phyloP scores from a whole-genome alignment of 2,888 invertebrate genomes.

The Sphaerolaimus hirsutus region DNA sequence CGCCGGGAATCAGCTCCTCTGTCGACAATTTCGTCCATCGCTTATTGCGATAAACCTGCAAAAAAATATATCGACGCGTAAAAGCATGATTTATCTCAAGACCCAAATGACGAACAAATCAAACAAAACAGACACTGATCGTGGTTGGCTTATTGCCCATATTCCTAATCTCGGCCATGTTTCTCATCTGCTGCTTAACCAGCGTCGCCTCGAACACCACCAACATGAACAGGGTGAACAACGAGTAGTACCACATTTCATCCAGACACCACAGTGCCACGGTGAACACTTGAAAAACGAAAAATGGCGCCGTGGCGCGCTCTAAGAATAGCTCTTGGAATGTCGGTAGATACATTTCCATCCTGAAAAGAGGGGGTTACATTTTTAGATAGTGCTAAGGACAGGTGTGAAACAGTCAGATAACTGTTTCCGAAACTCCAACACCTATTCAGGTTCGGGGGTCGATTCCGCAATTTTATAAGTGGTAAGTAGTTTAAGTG shows the following conservation, averaged over 20 bases:
- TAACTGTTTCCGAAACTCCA: too few relatives aligned
- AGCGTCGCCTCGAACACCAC: conserved; percentile 87
- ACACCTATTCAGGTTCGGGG: too few relatives aligned
- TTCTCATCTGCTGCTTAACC: conserved; percentile 84
- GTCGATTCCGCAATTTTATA: too few relatives aligned
- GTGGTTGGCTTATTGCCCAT: conserved; percentile 94
- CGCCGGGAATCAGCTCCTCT: conserved; percentile 75
- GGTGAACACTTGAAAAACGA: conserved; percentile 97
- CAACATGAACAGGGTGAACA: conserved; percentile 46
- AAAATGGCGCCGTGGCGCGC: conserved; percentile 93
- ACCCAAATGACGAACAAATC: too few relatives aligned
- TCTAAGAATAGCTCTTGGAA: conserved; percentile 88
- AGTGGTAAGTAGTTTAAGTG: too few relatives aligned
- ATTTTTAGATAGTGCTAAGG: not conserved
- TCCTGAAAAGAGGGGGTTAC: conserved; percentile 34
- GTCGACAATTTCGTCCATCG: conserved; percentile 26
- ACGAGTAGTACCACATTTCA: conserved; percentile 35
- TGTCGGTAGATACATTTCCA: conserved; percentile 67
- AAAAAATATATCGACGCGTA: not conserved
- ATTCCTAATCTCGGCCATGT: conserved; percentile 93
- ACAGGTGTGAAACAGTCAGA: not conserved
- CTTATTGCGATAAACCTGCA: conserved; percentile 18
- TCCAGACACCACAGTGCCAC: conserved; percentile 95
- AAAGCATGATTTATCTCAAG: too few relatives aligned
- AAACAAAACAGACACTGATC: conserved; percentile 45